These are phyloP conservation scores for Zaprionus nigranus DNA, from an alignment of 1,140 invertebrate genomes.

Conservation along the genomic window DNA sequence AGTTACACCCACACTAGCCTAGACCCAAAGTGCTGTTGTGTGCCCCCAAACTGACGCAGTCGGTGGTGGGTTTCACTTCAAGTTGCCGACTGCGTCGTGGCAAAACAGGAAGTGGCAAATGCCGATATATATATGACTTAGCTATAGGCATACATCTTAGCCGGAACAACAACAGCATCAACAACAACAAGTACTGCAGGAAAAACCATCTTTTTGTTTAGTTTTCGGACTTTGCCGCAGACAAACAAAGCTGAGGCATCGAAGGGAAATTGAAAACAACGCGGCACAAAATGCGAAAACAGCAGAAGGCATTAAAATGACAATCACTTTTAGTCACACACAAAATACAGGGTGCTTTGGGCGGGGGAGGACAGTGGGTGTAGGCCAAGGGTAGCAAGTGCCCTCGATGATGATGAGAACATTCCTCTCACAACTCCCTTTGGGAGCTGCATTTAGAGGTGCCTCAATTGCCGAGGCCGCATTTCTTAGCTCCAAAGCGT, in stretches of 20 bases:
- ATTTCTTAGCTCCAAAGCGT: slow-evolving; percentile 45
- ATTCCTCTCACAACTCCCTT: slow-evolving; percentile 41
- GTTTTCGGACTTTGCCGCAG: slow-evolving; percentile 69
- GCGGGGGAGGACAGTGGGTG: slow-evolving; percentile 33
- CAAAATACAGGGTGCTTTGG: slow-evolving; percentile 3
- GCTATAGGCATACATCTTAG: slow-evolving; percentile 57
- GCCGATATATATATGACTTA: slow-evolving; percentile 67
- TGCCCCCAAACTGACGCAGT: slow-evolving; percentile 17
- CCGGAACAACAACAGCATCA: slow-evolving; percentile 24
- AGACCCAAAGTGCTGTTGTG: slow-evolving; percentile 67
- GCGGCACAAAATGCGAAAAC: slow-evolving; percentile 8
- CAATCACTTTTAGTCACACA: slow-evolving; percentile 72
- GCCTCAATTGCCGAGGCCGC: slow-evolving; percentile 48
- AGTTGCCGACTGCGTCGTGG: slow-evolving; percentile 31
- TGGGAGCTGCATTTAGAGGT: slow-evolving; percentile 41
- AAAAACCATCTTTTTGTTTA: slow-evolving; percentile 67
- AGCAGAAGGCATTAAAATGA: slow-evolving; percentile 70
- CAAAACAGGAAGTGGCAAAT: slow-evolving; percentile 78
- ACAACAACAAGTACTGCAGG: slow-evolving; percentile 41
- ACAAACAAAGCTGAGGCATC: slow-evolving; percentile 33
- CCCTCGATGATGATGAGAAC: slow-evolving; percentile 60
- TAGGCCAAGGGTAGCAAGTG: not conserved
- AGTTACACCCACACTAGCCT: slow-evolving; percentile 5
- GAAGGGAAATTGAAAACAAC: slow-evolving; percentile 75
- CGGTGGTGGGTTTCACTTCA: slow-evolving; percentile 63